Percentiles rank a stretch among this genome's conserved stretches.
These are phyloP conservation scores for Synodontis membranacea DNA, from an alignment of 2,113 vertebrate species.

Conservation along the genomic window DNA sequence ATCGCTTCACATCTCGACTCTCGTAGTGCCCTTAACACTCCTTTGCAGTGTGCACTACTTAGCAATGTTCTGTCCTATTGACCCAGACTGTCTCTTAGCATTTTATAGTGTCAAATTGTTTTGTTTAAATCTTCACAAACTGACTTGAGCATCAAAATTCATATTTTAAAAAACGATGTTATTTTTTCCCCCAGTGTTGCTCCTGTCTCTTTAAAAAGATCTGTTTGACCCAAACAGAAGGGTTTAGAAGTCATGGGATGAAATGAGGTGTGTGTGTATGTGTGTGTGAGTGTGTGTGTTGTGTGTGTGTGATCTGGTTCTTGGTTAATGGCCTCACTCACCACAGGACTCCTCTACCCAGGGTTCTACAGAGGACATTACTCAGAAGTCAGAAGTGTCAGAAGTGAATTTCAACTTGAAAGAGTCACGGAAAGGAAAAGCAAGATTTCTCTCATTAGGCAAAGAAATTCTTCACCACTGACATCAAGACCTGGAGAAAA, in stretches of 20 bases:
- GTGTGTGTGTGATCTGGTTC: slow-evolving; percentile 10
- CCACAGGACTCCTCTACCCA: slow-evolving; percentile 25
- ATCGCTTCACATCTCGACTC: slow-evolving; percentile 55
- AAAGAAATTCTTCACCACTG: background rate
- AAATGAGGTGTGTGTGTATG: background rate
- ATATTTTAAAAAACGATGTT: too few relatives aligned
- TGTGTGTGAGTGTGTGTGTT: slow-evolving; percentile 21
- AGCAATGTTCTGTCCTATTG: background rate
- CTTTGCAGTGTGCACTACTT: slow-evolving; percentile 11
- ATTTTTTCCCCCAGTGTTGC: background rate
- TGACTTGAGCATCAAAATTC: background rate
- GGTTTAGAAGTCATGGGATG: background rate
- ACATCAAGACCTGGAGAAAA: slow-evolving; percentile 34
- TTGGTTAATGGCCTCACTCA: slow-evolving; percentile 8
- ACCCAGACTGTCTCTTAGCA: background rate
- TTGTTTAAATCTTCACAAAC: background rate
- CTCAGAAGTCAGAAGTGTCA: slow-evolving; percentile 31
- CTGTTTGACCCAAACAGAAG: background rate
- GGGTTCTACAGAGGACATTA: slow-evolving; percentile 32
- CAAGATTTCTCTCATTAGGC: background rate
- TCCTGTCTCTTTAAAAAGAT: background rate
- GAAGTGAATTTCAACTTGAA: slow-evolving; percentile 49
- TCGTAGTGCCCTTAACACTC: slow-evolving; percentile 46
- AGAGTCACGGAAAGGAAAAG: background rate
- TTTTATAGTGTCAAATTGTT: background rate